A percentile compares a stretch with the other conserved stretches of the same genome.
Conservation (phyloP, 2,797 vertebrate genomes). For the Brotogeris chrysoptera region DNA sequence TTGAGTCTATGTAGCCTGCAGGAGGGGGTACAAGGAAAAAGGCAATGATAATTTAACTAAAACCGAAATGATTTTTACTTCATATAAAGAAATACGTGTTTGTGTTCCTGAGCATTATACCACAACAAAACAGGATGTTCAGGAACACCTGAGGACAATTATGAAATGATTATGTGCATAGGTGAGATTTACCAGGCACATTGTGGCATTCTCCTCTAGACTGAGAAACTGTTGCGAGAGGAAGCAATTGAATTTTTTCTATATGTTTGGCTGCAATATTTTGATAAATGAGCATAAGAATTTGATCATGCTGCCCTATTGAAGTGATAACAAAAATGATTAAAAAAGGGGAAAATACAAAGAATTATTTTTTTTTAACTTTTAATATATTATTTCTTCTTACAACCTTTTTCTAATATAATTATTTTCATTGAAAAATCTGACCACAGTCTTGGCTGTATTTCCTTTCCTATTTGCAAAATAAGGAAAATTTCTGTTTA, state of each 20-base stretch:
- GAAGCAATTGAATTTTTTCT: not conserved
- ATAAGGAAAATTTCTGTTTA: not conserved
- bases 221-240: not conserved
- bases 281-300: not conserved
- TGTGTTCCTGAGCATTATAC: not conserved
- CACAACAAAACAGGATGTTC: not conserved
- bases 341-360: not conserved
- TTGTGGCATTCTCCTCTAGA: not conserved
- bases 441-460: not conserved
- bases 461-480: not conserved
- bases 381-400: not conserved
- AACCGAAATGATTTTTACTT: not conserved
- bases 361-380: not conserved
- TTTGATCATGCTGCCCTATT: not conserved
- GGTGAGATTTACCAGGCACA: not conserved
- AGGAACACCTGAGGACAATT: not conserved
- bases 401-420: not conserved
- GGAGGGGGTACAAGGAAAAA: not conserved
- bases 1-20: not conserved
- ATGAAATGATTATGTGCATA: not conserved
- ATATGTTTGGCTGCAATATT: not conserved
- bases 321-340: not conserved
- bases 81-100: not conserved
- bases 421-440: not conserved
- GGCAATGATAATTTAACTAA: not conserved